Evolutionary conservation across 2,113 vertebrate species (phyloP).

Genomic region (Acrocephalus arundinaceus): DNA sequence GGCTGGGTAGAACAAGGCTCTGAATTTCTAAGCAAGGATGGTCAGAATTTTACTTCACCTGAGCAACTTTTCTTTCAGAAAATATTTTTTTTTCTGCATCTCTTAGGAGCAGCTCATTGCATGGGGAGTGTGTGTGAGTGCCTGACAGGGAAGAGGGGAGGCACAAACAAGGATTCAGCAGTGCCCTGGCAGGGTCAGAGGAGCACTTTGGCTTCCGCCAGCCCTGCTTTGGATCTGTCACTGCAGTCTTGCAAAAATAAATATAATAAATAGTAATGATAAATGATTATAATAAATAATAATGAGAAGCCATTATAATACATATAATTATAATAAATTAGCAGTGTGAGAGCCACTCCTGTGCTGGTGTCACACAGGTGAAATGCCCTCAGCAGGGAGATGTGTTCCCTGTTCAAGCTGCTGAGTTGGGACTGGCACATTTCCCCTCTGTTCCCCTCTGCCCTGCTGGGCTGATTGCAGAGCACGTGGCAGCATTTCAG

Average conservation of each 20-base stretch:
- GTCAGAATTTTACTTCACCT: neutral
- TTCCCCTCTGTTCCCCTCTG: neutral
- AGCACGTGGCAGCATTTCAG: neutral
- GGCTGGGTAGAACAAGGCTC: neutral
- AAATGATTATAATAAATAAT: too few relatives aligned
- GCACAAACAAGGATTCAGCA: neutral
- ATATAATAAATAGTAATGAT: neutral
- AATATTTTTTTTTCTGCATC: neutral
- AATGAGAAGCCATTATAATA: too few relatives aligned
- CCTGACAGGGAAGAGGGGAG: neutral
- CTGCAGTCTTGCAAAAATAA: neutral
- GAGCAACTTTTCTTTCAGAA: neutral
- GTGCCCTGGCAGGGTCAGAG: neutral
- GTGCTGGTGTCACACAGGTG: neutral
- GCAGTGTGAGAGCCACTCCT: neutral
- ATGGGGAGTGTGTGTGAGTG: rapidly evolving
- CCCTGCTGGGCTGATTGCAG: neutral
- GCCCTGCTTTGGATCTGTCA: neutral
- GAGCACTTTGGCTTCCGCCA: neutral
- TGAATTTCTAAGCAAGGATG: neutral
- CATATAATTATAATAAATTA: neutral
- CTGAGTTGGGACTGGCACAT: neutral
- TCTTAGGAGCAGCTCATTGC: neutral
- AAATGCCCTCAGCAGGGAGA: neutral
- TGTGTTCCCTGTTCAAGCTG: neutral